Evolutionary conservation across 2,113 vertebrate genomes (phyloP).

Genomic region (Propithecus coquereli): DNA sequence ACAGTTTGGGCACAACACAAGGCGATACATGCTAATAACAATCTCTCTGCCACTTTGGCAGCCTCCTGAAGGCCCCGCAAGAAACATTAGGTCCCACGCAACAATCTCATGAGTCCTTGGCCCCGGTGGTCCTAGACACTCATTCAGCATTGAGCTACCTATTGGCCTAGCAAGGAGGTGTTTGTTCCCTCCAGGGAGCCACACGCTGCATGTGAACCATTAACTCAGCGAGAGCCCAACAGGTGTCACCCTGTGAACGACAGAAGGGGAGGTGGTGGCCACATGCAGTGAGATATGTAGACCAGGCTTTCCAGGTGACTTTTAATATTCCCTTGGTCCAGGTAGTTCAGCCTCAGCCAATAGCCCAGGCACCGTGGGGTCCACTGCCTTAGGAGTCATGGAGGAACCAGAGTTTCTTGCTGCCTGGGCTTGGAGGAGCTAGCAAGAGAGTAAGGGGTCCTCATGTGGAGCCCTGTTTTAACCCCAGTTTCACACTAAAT

Average conservation of each 20-base stretch:
- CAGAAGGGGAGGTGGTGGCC: no score
- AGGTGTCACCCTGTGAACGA: background rate
- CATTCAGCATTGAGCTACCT: background rate
- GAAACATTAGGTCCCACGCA: no score
- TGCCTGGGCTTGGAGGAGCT: background rate
- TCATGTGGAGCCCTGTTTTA: background rate
- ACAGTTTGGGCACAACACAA: background rate
- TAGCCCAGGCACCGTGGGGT: no score
- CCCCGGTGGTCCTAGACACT: background rate
- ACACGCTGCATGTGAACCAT: background rate
- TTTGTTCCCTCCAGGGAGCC: background rate
- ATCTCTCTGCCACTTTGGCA: background rate
- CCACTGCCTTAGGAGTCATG: no score
- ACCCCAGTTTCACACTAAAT: background rate
- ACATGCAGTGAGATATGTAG: no score
- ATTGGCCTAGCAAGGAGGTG: background rate
- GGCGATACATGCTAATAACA: no score
- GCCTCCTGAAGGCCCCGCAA: no score
- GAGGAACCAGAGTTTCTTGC: background rate
- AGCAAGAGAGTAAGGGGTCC: background rate
- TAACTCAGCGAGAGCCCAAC: background rate
- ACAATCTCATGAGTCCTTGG: background rate
- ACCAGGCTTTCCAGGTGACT: background rate
- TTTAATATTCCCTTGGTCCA: background rate
- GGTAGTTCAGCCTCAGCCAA: background rate